Evolutionary conservation across 1,140 invertebrate genomes (phyloP), one percentile per base, ranked within the genome.

Genomic region (Amphibalanus amphitrite): DNA sequence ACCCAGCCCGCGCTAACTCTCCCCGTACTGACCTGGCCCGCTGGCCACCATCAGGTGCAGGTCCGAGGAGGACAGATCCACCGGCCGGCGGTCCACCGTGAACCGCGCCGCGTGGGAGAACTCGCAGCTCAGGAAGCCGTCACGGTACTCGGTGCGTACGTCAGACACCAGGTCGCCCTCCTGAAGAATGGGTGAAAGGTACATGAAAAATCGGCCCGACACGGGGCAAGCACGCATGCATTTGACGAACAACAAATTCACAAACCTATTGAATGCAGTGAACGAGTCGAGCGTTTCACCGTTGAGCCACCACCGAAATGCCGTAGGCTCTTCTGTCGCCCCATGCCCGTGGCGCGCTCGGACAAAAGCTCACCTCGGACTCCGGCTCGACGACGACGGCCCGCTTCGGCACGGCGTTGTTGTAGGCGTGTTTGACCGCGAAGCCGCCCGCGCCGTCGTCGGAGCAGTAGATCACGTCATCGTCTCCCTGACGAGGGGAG

Each of bases 381-480:
- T 38, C 33, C 4, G 15, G 4, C 33, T 38, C 33, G 4, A 38
- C 33, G 15, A 38, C 33, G 33, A 15, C 4, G 33, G 33, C 33
- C 33, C 33, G 33, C 33, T 38, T 38, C 33, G 33, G 33, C 33
- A 38, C 33, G 15, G 33, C 33, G 33, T 73, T 74, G 75, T 87
- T 90, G 84, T 87, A 89, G 0, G 89, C 91, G 28, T 67, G 65
- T 75, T 88, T 87, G 75, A 86, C 86, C 3, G 88, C 79, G 71
- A 81, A 83, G 0, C 92, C 82, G 73, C 81, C 79, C 23, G 75
- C 74, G 64, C 83, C 84, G 71, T 83, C 83, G 25, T 77, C 79
- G 71, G 87, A 82, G 78, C 93, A 96, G 77, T 93, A 92, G 74
- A 90, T 87, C 0, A 92, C 90, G 75, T 86, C 88, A 79, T 95